Evolutionary conservation across 2,888 invertebrate species (phyloP), one percentile per base, ranked within the genome.

Genomic region (Malacosoma neustria): DNA sequence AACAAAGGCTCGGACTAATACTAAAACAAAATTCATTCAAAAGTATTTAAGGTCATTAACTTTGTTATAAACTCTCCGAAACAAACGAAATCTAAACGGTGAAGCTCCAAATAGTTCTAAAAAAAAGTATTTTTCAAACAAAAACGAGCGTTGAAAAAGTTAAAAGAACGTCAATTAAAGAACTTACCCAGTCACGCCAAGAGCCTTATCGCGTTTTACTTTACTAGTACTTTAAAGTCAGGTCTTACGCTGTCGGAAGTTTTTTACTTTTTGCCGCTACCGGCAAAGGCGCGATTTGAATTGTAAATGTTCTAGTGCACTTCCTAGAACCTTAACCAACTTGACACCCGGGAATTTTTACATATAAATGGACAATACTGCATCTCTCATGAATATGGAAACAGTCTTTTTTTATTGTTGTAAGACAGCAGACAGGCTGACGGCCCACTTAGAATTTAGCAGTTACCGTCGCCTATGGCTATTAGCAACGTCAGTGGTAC

Each of bases 291-390:
- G 42, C 40, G 36, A 56, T 58, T 48, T 58, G 46, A 56, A 58
- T 60, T 58, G 54, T 51, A 56, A 54, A 57, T 59, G 41, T 45
- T 41, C n/a, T 33, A 41, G 31, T 51, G 49, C 48, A 48, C 40
- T 43, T 36, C 37, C 22, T 22, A 32, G 43, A 41, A 41, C 35
- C 39, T 40, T 42, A 48, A 51, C 48, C 45, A 45, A 45, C 50
- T 48, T 45, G 49, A 42, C 14, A 46, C 45, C 40, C 42, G 43
- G 38, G 11, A 33, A 13, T 39, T 43, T 46, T 41, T 46, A 45
- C 44, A 48, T 47, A 36, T 38, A 42, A 46, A 46, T 45, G 42
- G 41, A 43, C 40, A 33, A 43, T 47, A 54, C 51, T 52, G 54
- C 52, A 49, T 41, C 43, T 36, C 41, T 41, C 43, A 51, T 52